phyloP scores from a whole-genome alignment of 1,140 invertebrate species.

The Thrips palmi region DNA sequence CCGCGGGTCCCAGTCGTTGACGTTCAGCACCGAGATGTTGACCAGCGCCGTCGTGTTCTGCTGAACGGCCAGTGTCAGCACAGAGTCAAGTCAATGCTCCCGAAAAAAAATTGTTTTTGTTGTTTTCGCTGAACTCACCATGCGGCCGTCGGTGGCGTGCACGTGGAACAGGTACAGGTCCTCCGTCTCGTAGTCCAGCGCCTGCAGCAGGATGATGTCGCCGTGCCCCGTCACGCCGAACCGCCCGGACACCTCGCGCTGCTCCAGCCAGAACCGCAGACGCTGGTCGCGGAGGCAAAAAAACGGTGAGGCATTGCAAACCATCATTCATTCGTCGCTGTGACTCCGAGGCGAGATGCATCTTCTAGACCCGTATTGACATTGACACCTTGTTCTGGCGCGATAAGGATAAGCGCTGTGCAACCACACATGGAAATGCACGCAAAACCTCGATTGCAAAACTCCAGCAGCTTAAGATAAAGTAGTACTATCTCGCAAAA shows the following conservation, averaged over 20 bases:
- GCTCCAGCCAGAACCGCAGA: slow-evolving; percentile 39
- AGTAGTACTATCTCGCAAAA: no score
- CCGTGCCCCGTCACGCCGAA: slow-evolving; percentile 59
- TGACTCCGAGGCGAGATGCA: no score
- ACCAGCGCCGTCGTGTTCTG: slow-evolving; percentile 60
- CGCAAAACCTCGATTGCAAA: no score
- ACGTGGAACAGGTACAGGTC: slow-evolving; percentile 56
- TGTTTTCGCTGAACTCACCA: slow-evolving; percentile 29
- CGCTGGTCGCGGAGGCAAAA: no score
- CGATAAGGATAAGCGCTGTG: no score
- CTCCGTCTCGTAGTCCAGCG: slow-evolving; percentile 62
- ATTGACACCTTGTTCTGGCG: no score
- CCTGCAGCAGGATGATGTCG: slow-evolving; percentile 54
- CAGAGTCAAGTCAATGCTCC: slow-evolving; percentile 1
- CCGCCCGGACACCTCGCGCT: no score
- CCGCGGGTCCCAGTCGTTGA: slow-evolving; percentile 84
- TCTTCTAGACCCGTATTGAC: no score
- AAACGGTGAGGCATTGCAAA: no score
- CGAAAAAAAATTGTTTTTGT: slow-evolving; percentile 4
- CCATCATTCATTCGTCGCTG: no score
- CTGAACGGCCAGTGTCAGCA: slow-evolving; percentile 16
- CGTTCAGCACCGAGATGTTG: slow-evolving; percentile 64
- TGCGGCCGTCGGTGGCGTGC: slow-evolving; percentile 63
- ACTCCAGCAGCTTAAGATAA: no score
- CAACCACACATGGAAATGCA: no score